Percentiles rank a stretch among this genome's conserved stretches.
Evolutionary conservation across 2,888 invertebrate species (phyloP).

Genomic region (Cantharis rustica): DNA sequence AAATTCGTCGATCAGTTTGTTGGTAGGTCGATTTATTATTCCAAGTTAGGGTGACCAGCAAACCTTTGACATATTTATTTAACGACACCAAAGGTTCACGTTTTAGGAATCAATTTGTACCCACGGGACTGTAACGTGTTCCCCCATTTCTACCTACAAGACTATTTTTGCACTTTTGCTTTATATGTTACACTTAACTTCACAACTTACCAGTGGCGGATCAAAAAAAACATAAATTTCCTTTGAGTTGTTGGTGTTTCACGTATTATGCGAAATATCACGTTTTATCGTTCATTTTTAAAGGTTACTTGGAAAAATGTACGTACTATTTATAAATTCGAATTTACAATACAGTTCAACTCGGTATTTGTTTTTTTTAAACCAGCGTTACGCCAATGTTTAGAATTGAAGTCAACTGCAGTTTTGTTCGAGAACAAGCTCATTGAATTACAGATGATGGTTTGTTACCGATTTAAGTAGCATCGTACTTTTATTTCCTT

Average conservation of each 20-base stretch:
- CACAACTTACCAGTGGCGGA: conserved; percentile 19
- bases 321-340: no score
- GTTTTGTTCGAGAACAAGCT: neutral
- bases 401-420: neutral
- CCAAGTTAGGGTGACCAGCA: conserved; percentile 8
- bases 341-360: no score
- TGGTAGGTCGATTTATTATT: neutral
- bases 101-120: conserved; percentile 44
- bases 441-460: neutral
- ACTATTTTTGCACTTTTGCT: conserved; percentile 23
- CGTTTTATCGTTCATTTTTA: neutral
- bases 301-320: neutral
- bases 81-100: conserved; percentile 35
- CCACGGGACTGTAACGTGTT: conserved; percentile 39
- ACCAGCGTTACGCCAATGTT: neutral
- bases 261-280: neutral
- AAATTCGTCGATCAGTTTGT: conserved; percentile 13
- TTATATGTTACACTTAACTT: conserved; percentile 20
- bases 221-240: neutral
- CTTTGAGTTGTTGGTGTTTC: neutral
- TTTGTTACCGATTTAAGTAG: neutral
- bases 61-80: conserved; percentile 41
- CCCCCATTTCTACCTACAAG: conserved; percentile 30
- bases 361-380: no score
- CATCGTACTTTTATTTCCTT: neutral